Conservation (phyloP, 2,888 invertebrate genomes). For the Xanthorhoe spadicearia region DNA sequence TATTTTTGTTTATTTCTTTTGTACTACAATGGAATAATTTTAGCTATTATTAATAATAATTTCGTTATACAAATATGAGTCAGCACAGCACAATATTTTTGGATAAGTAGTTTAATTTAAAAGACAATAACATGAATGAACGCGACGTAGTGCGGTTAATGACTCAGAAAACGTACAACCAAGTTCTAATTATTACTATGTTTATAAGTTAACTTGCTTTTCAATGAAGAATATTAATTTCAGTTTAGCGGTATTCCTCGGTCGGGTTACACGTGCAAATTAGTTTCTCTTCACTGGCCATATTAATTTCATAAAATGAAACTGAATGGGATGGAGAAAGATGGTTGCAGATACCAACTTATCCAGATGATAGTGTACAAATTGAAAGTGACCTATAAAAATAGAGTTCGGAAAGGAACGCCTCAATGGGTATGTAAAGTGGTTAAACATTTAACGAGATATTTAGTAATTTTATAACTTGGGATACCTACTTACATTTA, state of each 20-base stretch:
- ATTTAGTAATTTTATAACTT: background rate
- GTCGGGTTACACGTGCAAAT: conserved; percentile 50
- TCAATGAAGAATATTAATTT: conserved; percentile 49
- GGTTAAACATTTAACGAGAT: background rate
- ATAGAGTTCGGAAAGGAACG: conserved; percentile 19
- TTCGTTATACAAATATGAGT: conserved; percentile 27
- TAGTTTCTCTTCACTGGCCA: conserved; percentile 15
- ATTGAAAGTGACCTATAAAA: conserved; percentile 29
- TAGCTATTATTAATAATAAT: background rate
- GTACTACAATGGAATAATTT: background rate
- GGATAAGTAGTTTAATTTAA: conserved; percentile 24
- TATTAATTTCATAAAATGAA: conserved; percentile 21
- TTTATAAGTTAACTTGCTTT: conserved; percentile 59
- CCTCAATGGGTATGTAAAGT: conserved; percentile 27
- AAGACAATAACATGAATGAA: conserved; percentile 9
- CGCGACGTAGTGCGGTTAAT: conserved; percentile 45
- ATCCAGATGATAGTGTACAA: conserved; percentile 31
- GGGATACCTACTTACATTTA: too few species aligned
- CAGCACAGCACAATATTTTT: conserved; percentile 32
- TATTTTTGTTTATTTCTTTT: background rate
- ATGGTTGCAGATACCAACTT: conserved; percentile 8
- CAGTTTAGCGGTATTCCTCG: conserved; percentile 56
- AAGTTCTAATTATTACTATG: conserved; percentile 52
- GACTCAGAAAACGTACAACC: conserved; percentile 51
- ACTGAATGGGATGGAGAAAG: conserved; percentile 24